These are phyloP conservation scores for Halichoeres trimaculatus DNA, from an alignment of 2,113 vertebrate genomes.

Conservation along the genomic window DNA sequence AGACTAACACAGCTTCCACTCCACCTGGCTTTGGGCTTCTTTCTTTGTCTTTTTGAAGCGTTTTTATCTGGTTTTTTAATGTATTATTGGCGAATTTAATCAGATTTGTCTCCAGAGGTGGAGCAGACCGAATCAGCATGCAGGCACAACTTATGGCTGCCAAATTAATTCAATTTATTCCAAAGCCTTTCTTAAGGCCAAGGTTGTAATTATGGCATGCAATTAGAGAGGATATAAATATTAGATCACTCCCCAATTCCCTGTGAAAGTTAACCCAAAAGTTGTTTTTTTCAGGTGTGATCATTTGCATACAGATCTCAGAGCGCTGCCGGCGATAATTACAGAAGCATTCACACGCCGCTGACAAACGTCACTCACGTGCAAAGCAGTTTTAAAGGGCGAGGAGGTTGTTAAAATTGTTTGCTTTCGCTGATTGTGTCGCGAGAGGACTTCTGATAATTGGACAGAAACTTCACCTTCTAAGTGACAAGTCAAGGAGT, in stretches of 20 bases:
- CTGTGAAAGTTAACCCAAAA: slow-evolving; percentile 62
- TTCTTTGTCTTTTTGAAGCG: slow-evolving; percentile 26
- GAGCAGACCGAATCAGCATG: slow-evolving; percentile 67
- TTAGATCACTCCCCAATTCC: slow-evolving; percentile 66
- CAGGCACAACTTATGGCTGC: slow-evolving; percentile 67
- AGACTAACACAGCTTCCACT: slow-evolving; percentile 30
- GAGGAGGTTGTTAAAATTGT: slow-evolving; percentile 24
- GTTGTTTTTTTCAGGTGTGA: slow-evolving; percentile 49
- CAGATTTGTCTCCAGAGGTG: slow-evolving; percentile 60
- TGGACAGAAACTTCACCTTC: slow-evolving; percentile 48
- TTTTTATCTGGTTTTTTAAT: slow-evolving; percentile 57
- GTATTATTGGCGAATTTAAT: slow-evolving; percentile 69
- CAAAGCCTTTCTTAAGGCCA: slow-evolving; percentile 71
- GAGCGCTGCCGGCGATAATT: slow-evolving; percentile 49
- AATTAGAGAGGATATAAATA: slow-evolving; percentile 77
- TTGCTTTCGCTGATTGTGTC: slow-evolving; percentile 49
- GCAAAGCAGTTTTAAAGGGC: background rate
- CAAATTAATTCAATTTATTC: slow-evolving; percentile 77
- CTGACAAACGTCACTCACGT: slow-evolving; percentile 47
- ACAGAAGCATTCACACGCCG: slow-evolving; percentile 19
- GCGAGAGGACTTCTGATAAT: slow-evolving; percentile 39
- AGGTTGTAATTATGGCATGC: slow-evolving; percentile 77
- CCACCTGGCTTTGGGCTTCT: slow-evolving; percentile 24
- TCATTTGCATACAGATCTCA: slow-evolving; percentile 62
- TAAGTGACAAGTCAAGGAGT: slow-evolving; percentile 37